Base-by-base conservation (phyloP, 2,797 vertebrate genomes). In the Pangasius djambal region DNA sequence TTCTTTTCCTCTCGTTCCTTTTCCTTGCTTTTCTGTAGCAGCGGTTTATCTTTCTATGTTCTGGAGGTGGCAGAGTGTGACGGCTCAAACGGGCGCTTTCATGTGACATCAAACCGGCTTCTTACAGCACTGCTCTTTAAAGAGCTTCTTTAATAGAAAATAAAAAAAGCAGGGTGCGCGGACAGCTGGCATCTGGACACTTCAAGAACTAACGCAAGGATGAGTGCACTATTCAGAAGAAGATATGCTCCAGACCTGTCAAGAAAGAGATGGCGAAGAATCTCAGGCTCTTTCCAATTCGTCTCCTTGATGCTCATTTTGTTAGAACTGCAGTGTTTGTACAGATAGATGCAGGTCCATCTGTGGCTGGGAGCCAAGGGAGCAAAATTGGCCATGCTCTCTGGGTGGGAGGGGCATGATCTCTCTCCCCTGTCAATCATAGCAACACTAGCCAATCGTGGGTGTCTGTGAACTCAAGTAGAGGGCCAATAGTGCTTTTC, bases 101-200 rank as follows among this genome's bases (percentile, higher is more conserved):
- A 87, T 87, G 55, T 83, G 65, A 55, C 65, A 48, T 72, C 87
- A 72, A 72, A 65, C 85, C 40, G 65, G 70, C 82, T 50, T 87
- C 48, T 86, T 85, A 55, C 37, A 65, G 44, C 69, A 59, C 22
- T 25, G 6, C 50, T 70, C 55, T 85, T 86, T 63, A 48, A 67
- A 59, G 13, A 57, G 61, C 65, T 50, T 59, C 75, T n/a, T 52
- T 69, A 34, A 84, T 67, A 50, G 28, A 31, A 50, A 65, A 57
- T 2, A 40, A 61, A 37, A 63, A 63, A 44, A 28, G 22, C 4
- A 0, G 2, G 6, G 16, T 52, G 1, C 5, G 0, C 2, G 44
- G 83, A 69, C 44, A 69, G 63, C 83, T 67, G 82, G 83, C 59
- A 63, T 83, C 59, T 82, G 59, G 81, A 83, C 81, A 83, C 79